phyloP scores from a whole-genome alignment of 2,113 vertebrate genomes.

The Rhinichthys klamathensis region DNA sequence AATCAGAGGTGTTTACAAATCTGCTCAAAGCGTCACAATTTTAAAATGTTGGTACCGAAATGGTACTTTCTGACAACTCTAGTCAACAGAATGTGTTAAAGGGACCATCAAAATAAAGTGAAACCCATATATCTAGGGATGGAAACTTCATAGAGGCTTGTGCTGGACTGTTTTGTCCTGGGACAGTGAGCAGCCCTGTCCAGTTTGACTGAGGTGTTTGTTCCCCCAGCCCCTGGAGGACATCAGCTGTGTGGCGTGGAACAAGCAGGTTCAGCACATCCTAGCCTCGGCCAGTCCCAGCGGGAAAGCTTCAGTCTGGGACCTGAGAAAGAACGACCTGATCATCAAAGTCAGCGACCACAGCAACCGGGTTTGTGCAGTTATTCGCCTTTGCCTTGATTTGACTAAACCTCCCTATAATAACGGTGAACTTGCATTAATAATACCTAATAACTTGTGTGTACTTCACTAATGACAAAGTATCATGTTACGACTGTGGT shows the following conservation, averaged over 20 bases:
- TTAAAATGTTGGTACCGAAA: no score
- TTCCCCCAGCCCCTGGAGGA: conserved; percentile 86
- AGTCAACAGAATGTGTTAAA: no score
- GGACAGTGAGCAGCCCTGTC: not conserved
- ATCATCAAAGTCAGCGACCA: conserved; percentile 99
- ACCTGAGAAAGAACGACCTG: conserved; percentile 95
- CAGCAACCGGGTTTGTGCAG: conserved; percentile 86
- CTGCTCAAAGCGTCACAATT: no score
- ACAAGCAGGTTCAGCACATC: conserved; percentile 82
- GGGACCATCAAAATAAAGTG: no score
- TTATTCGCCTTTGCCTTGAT: not conserved
- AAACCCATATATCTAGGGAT: not conserved
- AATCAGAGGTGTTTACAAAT: no score
- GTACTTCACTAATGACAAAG: not conserved
- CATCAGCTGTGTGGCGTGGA: conserved; percentile 85
- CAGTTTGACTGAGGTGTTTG: not conserved
- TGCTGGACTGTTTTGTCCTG: not conserved
- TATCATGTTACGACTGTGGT: not conserved
- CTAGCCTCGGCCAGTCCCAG: conserved; percentile 87
- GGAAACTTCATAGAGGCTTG: not conserved
- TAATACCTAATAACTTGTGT: not conserved
- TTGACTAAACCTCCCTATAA: not conserved
- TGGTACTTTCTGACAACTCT: no score
- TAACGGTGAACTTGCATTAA: not conserved
- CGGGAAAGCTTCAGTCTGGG: conserved; percentile 91